Base-by-base conservation (phyloP, 2,113 vertebrate species). In the Psettodes erumei region DNA sequence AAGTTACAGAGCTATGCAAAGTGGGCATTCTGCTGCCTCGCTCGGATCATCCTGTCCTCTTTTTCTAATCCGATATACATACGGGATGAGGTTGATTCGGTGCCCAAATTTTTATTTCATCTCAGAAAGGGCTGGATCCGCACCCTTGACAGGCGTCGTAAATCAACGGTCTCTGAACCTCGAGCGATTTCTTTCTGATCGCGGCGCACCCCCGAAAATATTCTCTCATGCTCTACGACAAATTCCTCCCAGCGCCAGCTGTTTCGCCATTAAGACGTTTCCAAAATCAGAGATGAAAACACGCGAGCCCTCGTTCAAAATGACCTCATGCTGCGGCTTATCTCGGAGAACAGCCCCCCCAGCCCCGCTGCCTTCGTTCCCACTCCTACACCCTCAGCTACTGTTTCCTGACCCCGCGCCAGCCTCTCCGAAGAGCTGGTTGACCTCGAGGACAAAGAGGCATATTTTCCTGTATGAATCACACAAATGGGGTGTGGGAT, bases 401-500 rank as follows among this genome's bases (percentile, higher is more conserved):
- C 88, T 87, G 77, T 88, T 90, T 90, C 85, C 88, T 90, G 89
- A 88, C 69, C 78, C 63, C 54, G 19, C 35, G 82, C 87, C 86
- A 92, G 71, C 71, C 71, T 82, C 82, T 86, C 86, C 79, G 83
- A 88, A 90, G 79, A 73, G 67, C 62, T 60, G 82, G 85, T 87
- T 85, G 86, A 90, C 85, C 88, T 89, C 86, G 61, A 77, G 86
- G 85, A 90, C 88, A 90, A 88, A 88, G 87, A 90, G 81, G 69
- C 90, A 92, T 92, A 93, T 90, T 92, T 93, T 93, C 90, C 90
- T 70, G 71, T 79, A 89, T 92, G 90, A 93, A 90, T 91, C 91
- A 93, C 84, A 70, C 77, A 76, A 79, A 84, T 25, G 71, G 88
- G 88, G 85, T 89, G 91, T 90, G 86, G 86, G 87, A 90, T 88